Evolutionary conservation across 92 coral and sea anemone genomes (phyloP).

Genomic region (Porites cylindrica): DNA sequence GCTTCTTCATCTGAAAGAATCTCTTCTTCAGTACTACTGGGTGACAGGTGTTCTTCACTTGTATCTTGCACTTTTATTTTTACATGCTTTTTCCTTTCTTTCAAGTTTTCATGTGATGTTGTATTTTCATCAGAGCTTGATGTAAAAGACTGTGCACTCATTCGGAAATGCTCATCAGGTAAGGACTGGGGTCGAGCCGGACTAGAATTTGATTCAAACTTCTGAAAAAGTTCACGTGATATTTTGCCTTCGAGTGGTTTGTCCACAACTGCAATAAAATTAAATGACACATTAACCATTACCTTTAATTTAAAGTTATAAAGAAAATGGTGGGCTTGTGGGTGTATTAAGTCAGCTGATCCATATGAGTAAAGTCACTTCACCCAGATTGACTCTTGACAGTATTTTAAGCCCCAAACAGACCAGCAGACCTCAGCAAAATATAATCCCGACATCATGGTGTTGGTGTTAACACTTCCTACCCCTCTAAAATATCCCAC

Average conservation of each 20-base stretch:
- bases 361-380: too few species aligned
- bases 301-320: background rate
- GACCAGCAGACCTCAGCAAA: too few species aligned
- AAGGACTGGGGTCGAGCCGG: constrained; percentile 40
- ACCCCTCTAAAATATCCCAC: too few species aligned
- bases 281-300: background rate
- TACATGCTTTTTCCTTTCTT: constrained; percentile 45
- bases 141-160: constrained; percentile 47
- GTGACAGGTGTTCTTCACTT: constrained; percentile 24
- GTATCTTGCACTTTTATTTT: constrained; percentile 61
- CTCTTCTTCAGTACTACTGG: constrained; percentile 75
- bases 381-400: too few species aligned
- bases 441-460: too few species aligned
- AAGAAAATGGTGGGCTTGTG: background rate
- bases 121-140: constrained; percentile 64
- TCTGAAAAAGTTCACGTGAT: constrained; percentile 70
- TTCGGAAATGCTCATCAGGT: constrained; percentile 12
- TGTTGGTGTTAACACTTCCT: too few species aligned
- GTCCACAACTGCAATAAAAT: constrained; percentile 6
- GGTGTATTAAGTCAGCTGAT: background rate
- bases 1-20: constrained; percentile 66
- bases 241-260: constrained; percentile 67
- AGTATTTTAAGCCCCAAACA: too few species aligned
- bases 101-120: constrained; percentile 62
- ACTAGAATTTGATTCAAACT: constrained; percentile 76